These are phyloP conservation scores for Neoscelio sp. DNA, from an alignment of 2,888 invertebrate genomes.

Conservation along the genomic window DNA sequence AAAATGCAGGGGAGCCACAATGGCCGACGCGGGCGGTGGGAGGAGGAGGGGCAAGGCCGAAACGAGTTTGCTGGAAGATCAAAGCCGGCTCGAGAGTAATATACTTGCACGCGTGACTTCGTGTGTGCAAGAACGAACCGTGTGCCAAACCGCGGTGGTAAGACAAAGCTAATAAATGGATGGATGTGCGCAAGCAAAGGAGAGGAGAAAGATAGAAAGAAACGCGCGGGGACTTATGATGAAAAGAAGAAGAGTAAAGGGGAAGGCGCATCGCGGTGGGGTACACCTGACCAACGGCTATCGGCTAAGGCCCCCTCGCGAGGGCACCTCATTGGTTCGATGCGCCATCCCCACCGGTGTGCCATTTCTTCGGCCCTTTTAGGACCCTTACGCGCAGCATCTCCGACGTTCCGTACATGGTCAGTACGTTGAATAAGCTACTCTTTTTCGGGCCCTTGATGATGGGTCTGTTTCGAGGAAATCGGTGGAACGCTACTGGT, in stretches of 20 bases:
- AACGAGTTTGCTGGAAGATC: slow-evolving; percentile 74
- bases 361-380: slow-evolving; percentile 69
- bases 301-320: slow-evolving; percentile 76
- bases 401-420: slow-evolving; percentile 61
- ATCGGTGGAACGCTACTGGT: slow-evolving; percentile 69
- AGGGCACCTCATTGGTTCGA: slow-evolving; percentile 78
- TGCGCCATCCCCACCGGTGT: slow-evolving; percentile 75
- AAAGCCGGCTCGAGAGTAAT: slow-evolving; percentile 74
- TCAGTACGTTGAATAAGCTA: slow-evolving; percentile 64
- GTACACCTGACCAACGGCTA: slow-evolving; percentile 75
- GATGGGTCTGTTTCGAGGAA: slow-evolving; percentile 74
- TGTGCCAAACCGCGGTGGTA: slow-evolving; percentile 12
- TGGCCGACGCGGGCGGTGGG: slow-evolving; percentile 53
- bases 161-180: slow-evolving; percentile 48
- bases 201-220: slow-evolving; percentile 16
- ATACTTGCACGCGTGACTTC: slow-evolving; percentile 70
- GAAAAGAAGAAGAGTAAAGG: slow-evolving; percentile 55
- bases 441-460: slow-evolving; percentile 65
- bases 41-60: slow-evolving; percentile 57
- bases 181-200: slow-evolving; percentile 27
- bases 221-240: slow-evolving; percentile 61
- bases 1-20: slow-evolving; percentile 60
- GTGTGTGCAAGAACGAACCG: slow-evolving; percentile 40
- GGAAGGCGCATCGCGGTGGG: slow-evolving; percentile 36
- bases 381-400: slow-evolving; percentile 62